These are phyloP conservation scores for Lasioglossum albipes DNA, from an alignment of 1,140 invertebrate genomes.

Conservation along the genomic window DNA sequence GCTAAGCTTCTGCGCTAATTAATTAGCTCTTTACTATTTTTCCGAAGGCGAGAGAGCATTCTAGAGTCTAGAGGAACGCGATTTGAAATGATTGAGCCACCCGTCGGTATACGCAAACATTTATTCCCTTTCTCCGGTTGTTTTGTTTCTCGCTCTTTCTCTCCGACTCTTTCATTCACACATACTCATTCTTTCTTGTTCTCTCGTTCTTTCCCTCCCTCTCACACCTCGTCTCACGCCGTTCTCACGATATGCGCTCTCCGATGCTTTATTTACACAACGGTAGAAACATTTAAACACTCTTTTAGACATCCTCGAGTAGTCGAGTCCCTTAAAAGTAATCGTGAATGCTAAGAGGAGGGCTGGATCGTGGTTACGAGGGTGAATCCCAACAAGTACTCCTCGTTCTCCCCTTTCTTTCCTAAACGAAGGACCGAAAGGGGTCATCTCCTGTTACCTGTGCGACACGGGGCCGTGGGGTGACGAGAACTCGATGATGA, in stretches of 20 bases:
- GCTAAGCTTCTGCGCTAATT: neutral
- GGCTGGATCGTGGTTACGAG: neutral
- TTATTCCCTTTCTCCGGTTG: constrained; percentile 45
- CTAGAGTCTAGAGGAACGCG: constrained; percentile 26
- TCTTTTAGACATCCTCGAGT: constrained; percentile 51
- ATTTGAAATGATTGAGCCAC: constrained; percentile 46
- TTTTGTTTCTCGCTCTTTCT: neutral
- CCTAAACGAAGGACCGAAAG: too few relatives aligned
- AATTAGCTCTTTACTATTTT: neutral
- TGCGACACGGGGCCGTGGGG: neutral
- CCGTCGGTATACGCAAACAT: constrained; percentile 61
- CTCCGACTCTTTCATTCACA: constrained; percentile 5
- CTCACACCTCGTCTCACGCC: constrained; percentile 20
- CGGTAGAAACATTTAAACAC: constrained; percentile 73
- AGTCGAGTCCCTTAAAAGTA: constrained; percentile 66
- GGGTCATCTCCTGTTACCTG: neutral
- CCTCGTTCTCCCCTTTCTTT: neutral
- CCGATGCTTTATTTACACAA: constrained; percentile 69
- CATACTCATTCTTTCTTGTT: neutral
- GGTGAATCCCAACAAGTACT: neutral
- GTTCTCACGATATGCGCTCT: constrained; percentile 48
- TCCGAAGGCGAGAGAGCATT: constrained; percentile 8
- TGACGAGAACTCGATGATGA: neutral
- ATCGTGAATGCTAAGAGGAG: constrained; percentile 56
- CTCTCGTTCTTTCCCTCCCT: constrained; percentile 14